phyloP scores from a whole-genome alignment of 1,140 invertebrate species.

The Papilio helenus region DNA sequence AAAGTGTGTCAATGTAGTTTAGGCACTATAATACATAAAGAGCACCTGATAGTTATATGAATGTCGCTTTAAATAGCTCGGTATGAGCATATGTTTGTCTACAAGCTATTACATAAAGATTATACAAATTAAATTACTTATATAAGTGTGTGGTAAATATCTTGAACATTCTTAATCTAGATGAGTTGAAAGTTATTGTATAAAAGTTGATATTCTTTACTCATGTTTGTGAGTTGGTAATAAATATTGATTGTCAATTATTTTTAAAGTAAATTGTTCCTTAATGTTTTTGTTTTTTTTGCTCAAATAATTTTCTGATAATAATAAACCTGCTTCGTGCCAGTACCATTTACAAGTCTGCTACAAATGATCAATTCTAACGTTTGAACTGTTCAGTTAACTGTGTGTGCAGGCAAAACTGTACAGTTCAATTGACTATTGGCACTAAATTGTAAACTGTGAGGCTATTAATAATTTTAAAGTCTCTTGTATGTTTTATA shows the following conservation, averaged over 20 bases:
- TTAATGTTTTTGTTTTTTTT: neutral
- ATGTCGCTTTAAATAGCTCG: neutral
- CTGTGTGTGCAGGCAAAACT: no score
- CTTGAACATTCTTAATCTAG: neutral
- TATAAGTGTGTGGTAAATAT: slow-evolving; percentile 45
- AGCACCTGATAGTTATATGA: slow-evolving; percentile 1
- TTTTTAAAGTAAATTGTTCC: neutral
- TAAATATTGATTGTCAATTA: slow-evolving; percentile 2
- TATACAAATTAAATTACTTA: slow-evolving; percentile 55
- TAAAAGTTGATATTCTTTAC: neutral
- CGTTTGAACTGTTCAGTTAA: no score
- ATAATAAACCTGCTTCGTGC: neutral
- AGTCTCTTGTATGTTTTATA: neutral
- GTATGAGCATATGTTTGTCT: neutral
- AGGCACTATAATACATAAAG: neutral
- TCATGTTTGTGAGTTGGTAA: neutral
- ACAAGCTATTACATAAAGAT: slow-evolving; percentile 35
- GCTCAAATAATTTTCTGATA: neutral
- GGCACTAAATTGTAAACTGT: no score
- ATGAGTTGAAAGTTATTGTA: neutral
- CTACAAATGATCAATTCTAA: no score
- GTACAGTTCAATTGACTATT: no score
- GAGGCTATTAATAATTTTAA: neutral
- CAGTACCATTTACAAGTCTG: no score
- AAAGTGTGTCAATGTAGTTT: neutral